phyloP scores from a whole-genome alignment of 2,888 invertebrate genomes.

The Euproctis similis region DNA sequence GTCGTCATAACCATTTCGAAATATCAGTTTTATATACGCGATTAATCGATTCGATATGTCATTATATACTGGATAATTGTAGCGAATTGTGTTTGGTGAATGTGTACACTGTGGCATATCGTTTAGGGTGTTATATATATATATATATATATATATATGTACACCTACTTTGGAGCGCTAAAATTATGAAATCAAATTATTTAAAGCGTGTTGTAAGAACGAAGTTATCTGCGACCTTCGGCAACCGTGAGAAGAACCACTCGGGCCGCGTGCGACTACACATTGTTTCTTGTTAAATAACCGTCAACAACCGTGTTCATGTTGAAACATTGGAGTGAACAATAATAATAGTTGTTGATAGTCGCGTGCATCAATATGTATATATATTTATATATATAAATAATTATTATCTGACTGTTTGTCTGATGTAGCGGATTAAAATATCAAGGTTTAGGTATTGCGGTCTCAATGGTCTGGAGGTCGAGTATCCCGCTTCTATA shows the following conservation, averaged over 20 bases:
- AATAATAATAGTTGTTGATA: conserved; percentile 44
- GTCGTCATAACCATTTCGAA: conserved; percentile 13
- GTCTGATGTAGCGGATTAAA: no score
- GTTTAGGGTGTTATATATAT: no score
- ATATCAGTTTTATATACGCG: conserved; percentile 10
- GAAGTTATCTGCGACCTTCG: conserved; percentile 68
- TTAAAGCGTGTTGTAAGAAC: conserved; percentile 68
- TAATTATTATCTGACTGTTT: no score
- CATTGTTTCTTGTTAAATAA: conserved; percentile 71
- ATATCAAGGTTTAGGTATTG: no score
- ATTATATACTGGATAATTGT: conserved; percentile 18
- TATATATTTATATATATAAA: no score
- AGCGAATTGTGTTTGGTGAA: conserved; percentile 14
- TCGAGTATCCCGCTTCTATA: no score
- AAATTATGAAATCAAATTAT: conserved; percentile 70
- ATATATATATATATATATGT: no score
- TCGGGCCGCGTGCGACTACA: conserved; percentile 53
- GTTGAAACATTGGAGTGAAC: conserved; percentile 49
- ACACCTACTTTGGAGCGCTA: conserved; percentile 44
- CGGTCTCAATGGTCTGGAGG: no score
- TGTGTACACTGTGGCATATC: conserved; percentile 18
- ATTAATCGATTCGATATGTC: conserved; percentile 17
- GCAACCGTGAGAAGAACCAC: conserved; percentile 64
- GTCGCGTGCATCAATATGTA: conserved; percentile 45
- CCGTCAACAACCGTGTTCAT: conserved; percentile 54